Evolutionary conservation across 2,888 invertebrate genomes (phyloP), one percentile per base, ranked within the genome.

Genomic region (Apomyelois bistriatella): DNA sequence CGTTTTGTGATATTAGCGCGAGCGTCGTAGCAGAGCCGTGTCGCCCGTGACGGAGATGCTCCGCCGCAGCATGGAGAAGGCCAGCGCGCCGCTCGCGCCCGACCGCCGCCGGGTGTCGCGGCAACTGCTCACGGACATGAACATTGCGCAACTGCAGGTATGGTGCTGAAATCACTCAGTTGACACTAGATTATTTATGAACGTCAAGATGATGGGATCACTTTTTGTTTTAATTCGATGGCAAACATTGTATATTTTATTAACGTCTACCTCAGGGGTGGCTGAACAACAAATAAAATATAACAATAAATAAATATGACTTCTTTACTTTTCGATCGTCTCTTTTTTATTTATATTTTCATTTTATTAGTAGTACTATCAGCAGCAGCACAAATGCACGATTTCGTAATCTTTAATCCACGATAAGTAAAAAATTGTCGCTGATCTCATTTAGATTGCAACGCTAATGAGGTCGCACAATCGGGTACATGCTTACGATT

Each of bases 31-130:
- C 62, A 93, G 94, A 58, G 92, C 94, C 60, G 93, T 93, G 65
- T 95, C 95, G 65, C 96, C 96, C 13, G 96, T 97, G 61, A 96
- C 96, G 17, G 95, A 96, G 83, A 96, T 97, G 93, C 93, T 97
- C 57, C 93, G 95, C 22, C 92, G 93, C 66, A 95, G 95, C 69
- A 91, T 96, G 74, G 92, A 94, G 72, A 96, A 96, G 89, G 95
- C 97, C 56, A 96, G 95, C 58, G 94, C 96, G 54, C 94, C 95
- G 58, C 94, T 97, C 68, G 95, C 96, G 28, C 93, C 95, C 65
- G 96, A 96, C 68, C 93, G 96, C 67, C 93, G 96, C 61, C 93
- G 97, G 58, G 92, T 98, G 52, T 95, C 95, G 9, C 92, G 97
- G 30, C 96, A 96, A 74, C 93, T 97, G 66, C 92, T 98, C 66